Conservation (phyloP, 2,888 invertebrate species). For the Periphyllus acericola region DNA sequence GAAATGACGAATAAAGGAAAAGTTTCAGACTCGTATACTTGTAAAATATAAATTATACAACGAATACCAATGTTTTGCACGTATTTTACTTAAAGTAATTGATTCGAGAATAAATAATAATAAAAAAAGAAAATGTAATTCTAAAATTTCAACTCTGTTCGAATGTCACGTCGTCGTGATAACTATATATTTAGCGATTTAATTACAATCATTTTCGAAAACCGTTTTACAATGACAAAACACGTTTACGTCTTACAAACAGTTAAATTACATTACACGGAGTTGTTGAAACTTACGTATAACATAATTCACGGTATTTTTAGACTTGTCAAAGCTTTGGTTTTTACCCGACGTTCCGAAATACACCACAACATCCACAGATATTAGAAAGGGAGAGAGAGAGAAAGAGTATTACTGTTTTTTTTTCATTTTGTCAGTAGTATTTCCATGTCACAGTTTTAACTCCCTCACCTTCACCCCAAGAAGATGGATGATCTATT, state of each 20-base stretch:
- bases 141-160: background rate
- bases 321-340: slow-evolving; percentile 14
- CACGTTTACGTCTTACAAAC: slow-evolving; percentile 16
- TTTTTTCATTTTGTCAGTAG: background rate
- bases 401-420: background rate
- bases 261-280: slow-evolving; percentile 16
- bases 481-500: slow-evolving; percentile 30
- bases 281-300: slow-evolving; percentile 33
- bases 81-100: background rate
- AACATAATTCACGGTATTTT: slow-evolving; percentile 13
- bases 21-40: background rate
- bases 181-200: slow-evolving; percentile 5
- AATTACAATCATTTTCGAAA: background rate
- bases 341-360: slow-evolving; percentile 11
- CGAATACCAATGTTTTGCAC: too few species aligned
- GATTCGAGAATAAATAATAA: slow-evolving; percentile 7
- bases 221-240: slow-evolving; percentile 32
- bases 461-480: background rate
- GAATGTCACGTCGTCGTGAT: background rate
- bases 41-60: background rate
- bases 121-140: background rate
- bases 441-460: background rate
- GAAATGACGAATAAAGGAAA: slow-evolving; percentile 10
- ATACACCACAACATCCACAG: background rate
- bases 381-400: background rate